Percentiles rank a stretch among this genome's conserved stretches.
Evolutionary conservation across 2,797 vertebrate genomes (phyloP).

Genomic region (Ceryle rudis): DNA sequence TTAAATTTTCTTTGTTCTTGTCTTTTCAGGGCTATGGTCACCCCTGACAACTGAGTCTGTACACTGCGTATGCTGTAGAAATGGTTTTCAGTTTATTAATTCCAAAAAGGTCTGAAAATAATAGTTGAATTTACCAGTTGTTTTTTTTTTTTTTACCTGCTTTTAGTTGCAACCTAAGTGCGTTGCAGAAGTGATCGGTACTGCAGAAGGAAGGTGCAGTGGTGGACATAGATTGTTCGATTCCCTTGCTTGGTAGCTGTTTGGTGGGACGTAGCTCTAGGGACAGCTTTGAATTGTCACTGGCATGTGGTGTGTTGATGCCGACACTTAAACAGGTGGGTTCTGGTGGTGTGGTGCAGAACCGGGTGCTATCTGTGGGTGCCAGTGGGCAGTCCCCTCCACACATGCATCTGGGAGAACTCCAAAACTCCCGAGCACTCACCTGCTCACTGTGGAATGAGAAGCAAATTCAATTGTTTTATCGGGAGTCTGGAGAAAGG

Average conservation of each 20-base stretch:
- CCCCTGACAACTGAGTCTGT: not conserved
- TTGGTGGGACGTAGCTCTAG: not conserved
- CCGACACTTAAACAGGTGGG: not conserved
- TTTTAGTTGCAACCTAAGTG: slow-evolving; percentile 23
- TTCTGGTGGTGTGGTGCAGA: not conserved
- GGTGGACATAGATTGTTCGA: not conserved
- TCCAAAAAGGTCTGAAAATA: not conserved
- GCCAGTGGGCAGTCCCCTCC: not conserved
- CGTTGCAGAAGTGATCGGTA: not conserved
- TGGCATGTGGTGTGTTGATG: not conserved
- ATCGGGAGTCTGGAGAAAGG: not conserved
- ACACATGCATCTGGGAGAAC: not conserved
- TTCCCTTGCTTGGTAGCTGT: not conserved
- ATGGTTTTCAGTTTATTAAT: not conserved
- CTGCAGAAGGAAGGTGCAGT: not conserved
- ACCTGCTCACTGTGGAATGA: not conserved
- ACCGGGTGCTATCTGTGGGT: not conserved
- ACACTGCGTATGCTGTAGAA: not conserved
- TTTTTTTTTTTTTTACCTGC: not conserved
- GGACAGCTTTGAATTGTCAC: not conserved
- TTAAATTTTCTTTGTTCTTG: not conserved
- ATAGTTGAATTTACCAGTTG: not conserved
- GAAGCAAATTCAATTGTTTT: slow-evolving; percentile 31
- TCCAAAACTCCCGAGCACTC: not conserved
- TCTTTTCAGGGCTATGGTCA: not conserved